Evolutionary conservation across 2,113 vertebrate species (phyloP), one percentile per base, ranked within the genome.

Genomic region (Erythrolamprus reginae): DNA sequence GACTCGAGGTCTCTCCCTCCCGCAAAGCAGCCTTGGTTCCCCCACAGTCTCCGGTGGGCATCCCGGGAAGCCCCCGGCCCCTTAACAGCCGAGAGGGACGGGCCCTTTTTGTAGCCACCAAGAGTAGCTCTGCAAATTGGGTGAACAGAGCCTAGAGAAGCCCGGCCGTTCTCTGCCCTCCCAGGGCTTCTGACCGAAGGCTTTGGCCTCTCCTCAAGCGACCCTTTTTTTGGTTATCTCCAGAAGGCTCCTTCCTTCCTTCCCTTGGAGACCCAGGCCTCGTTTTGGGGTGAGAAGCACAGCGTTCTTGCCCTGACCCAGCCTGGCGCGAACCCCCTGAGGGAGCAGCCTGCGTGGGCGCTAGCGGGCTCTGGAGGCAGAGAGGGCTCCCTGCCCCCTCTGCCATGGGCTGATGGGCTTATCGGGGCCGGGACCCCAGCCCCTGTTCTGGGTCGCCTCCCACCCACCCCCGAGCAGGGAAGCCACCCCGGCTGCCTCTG

Each of bases 11-110:
- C 42, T n/a, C 33, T 33, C 42, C 19, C 4, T 55, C 65, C 85
- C 1, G 13, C 19, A n/a, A 56, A 15, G 13, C 9, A n/a, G 26
- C 3, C 10, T n/a, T 1, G 6, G 33, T 52, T 45, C 56, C 70
- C 33, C 0, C 13, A 12, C 53, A 2, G 1, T 28, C 1, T 1
- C 26, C 5, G 5, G n/a, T n/a, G n/a, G 33, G 45, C 28, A 15
- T 17, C 1, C 38, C 10, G 1, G 4, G 28, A 51, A 82, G 19
- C 19, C 61, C 65, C 65, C 2, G 17, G 38, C 42, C 33, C 70
- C 70, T 77, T 77, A 77, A 9, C 38, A 21, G 21, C 7, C 21
- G 17, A 15, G 88, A 58, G 21, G 9, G n/a, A 10, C 7, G 26
- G 38, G 10, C 7, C n/a, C 24, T 50, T 77, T 7, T 9, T n/a